Evolutionary conservation across 53 echinoderm and acorn worm genomes (phyloP).

Genomic region (Stichopus horrens): DNA sequence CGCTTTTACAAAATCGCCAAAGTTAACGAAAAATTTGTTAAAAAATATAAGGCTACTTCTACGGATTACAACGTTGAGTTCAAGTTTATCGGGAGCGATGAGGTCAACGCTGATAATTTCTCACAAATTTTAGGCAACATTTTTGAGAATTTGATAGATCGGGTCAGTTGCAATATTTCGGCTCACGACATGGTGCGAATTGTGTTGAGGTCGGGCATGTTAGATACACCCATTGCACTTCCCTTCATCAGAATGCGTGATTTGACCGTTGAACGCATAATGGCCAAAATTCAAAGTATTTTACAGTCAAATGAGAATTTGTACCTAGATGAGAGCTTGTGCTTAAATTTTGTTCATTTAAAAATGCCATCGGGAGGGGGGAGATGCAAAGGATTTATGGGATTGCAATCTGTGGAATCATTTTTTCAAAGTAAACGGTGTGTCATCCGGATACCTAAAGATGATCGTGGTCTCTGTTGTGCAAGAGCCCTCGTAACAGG

Average conservation of each 20-base stretch:
- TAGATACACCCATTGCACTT: slow-evolving; percentile 37
- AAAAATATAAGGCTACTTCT: slow-evolving; percentile 46
- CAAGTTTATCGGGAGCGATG: not conserved
- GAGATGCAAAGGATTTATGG: not conserved
- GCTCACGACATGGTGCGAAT: slow-evolving; percentile 19
- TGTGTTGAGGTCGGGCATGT: slow-evolving; percentile 22
- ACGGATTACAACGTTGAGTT: slow-evolving; percentile 37
- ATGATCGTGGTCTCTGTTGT: slow-evolving; percentile 51
- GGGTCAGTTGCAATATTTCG: not conserved
- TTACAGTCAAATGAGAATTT: slow-evolving; percentile 46
- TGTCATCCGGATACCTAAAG: slow-evolving; percentile 17
- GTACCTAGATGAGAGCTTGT: slow-evolving; percentile 30
- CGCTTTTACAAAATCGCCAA: slow-evolving; percentile 12
- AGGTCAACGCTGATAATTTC: slow-evolving; percentile 13
- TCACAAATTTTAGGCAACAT: slow-evolving; percentile 2
- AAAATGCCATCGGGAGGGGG: slow-evolving; percentile 45
- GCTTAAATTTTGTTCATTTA: slow-evolving; percentile 44
- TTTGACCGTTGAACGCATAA: not conserved
- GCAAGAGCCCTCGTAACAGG: slow-evolving; percentile 67
- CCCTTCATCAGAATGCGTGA: slow-evolving; percentile 42
- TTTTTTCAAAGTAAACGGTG: slow-evolving; percentile 30
- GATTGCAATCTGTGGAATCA: slow-evolving; percentile 26
- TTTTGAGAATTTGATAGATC: not conserved
- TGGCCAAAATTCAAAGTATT: not conserved
- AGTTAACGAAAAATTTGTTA: slow-evolving; percentile 40